Evolutionary conservation across 2,797 vertebrate species (phyloP).

Genomic region (Psittacula echo): DNA sequence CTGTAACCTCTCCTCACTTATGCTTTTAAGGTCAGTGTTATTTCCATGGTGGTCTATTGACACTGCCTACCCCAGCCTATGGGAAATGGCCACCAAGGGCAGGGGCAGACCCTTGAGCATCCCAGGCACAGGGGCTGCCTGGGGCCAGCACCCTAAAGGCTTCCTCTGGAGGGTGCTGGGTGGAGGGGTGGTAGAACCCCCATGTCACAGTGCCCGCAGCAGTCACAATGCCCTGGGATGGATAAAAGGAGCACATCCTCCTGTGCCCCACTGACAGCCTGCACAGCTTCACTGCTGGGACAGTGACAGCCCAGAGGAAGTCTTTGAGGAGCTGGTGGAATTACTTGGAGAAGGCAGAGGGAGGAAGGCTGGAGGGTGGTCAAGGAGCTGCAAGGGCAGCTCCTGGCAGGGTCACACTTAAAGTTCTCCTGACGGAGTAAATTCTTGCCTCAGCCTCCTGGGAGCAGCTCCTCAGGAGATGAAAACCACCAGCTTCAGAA

Average conservation of each 20-base stretch:
- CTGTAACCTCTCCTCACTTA: neutral
- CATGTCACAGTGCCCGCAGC: too few relatives aligned
- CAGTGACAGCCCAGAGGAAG: neutral
- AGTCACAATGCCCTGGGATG: neutral
- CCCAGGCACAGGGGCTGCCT: neutral
- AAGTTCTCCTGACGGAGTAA: neutral
- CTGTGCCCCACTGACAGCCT: neutral
- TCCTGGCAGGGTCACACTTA: neutral
- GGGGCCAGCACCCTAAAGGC: neutral
- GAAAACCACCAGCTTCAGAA: neutral
- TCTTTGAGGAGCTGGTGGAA: neutral
- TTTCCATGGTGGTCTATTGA: neutral
- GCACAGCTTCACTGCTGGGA: fast-evolving
- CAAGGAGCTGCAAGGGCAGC: neutral
- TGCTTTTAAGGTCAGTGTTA: neutral
- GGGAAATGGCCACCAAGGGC: neutral
- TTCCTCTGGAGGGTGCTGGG: neutral
- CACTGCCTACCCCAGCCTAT: neutral
- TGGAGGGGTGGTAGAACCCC: neutral
- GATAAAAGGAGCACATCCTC: neutral
- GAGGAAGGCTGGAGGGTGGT: neutral
- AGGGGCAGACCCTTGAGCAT: too few relatives aligned
- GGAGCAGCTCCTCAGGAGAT: neutral
- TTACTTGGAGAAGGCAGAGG: neutral
- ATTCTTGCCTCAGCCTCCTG: neutral